These are phyloP conservation scores for Allolobophora icterica DNA, from an alignment of 2,888 invertebrate genomes.

Conservation along the genomic window DNA sequence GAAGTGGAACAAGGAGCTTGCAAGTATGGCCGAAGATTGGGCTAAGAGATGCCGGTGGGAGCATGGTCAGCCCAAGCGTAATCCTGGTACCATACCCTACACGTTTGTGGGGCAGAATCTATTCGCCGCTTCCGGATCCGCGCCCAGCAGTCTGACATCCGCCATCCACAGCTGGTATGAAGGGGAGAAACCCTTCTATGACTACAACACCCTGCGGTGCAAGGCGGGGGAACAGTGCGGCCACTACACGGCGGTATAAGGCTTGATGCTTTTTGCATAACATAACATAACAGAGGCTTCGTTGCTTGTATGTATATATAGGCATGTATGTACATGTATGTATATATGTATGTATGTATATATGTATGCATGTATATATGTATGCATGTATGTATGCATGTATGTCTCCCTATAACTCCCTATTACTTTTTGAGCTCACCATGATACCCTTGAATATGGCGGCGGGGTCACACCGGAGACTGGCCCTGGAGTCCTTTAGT, in stretches of 20 bases:
- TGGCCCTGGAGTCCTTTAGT: no score
- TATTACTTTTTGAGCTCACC: no score
- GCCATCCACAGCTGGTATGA: neutral
- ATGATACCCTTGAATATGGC: no score
- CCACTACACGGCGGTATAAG: conserved; percentile 34
- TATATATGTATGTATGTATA: neutral
- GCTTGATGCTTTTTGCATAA: no score
- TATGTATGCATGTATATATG: neutral
- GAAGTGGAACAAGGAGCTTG: neutral
- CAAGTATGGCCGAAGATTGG: conserved; percentile 18
- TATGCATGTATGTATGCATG: no score
- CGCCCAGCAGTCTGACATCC: neutral
- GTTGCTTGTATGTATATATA: no score
- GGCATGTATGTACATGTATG: neutral
- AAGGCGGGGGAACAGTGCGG: conserved; percentile 28
- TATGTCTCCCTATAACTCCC: no score
- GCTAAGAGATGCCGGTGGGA: neutral
- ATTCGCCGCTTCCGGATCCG: neutral
- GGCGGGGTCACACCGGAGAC: no score
- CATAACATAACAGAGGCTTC: no score
- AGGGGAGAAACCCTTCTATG: conserved; percentile 5
- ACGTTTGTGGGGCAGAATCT: conserved; percentile 27
- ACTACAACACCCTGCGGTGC: neutral
- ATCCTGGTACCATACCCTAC: neutral
- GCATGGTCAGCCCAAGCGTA: neutral